These are phyloP conservation scores for Brachionus rubens DNA, from an alignment of 1,140 invertebrate genomes.

Conservation along the genomic window DNA sequence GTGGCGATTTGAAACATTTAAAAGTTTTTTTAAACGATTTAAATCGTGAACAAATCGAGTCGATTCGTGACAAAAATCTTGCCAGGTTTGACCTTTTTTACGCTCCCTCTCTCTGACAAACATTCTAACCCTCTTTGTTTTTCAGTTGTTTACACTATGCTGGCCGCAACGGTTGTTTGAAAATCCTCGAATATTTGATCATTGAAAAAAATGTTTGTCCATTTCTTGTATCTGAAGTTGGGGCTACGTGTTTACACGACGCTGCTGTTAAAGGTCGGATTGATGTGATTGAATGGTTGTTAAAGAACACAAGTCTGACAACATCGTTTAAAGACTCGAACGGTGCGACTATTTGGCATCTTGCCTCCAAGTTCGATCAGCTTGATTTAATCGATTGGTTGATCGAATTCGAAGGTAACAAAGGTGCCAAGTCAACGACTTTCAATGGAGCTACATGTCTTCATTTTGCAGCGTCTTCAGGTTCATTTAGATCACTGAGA, in stretches of 20 bases:
- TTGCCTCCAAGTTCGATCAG: conserved; percentile 20
- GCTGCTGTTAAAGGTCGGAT: conserved; percentile 21
- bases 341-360: neutral
- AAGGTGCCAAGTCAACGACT: neutral
- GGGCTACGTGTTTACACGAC: conserved; percentile 25
- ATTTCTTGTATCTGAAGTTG: conserved; percentile 12
- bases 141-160: conserved; percentile 36
- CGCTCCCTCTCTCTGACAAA: neutral
- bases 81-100: neutral
- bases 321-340: conserved; percentile 3
- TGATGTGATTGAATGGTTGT: conserved; percentile 1
- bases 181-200: conserved; percentile 26
- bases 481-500: neutral
- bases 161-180: neutral
- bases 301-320: neutral
- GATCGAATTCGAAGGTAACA: neutral
- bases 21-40: neutral
- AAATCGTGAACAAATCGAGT: neutral
- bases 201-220: neutral
- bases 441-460: conserved; percentile 28
- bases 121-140: neutral
- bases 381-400: conserved; percentile 22
- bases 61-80: conserved; percentile 6
- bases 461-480: conserved; percentile 19
- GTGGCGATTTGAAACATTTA: conserved; percentile 2